Conservation (phyloP, 2,888 invertebrate genomes). For the Heliconius ismenius region DNA sequence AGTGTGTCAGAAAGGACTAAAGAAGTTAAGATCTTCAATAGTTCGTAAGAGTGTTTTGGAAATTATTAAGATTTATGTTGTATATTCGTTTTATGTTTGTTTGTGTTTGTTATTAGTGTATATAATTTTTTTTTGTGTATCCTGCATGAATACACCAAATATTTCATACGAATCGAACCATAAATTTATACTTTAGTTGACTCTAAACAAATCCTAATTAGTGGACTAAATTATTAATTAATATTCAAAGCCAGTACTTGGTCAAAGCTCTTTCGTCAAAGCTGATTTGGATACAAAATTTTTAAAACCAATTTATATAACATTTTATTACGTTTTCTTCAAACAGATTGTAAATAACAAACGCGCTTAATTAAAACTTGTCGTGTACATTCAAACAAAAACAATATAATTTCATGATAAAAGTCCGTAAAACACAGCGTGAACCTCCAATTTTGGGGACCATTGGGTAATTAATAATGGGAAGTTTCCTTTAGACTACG, state of each 20-base stretch:
- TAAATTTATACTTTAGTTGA: background rate
- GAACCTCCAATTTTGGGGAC: constrained; percentile 22
- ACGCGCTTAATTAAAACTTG: constrained; percentile 9
- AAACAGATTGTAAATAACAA: background rate
- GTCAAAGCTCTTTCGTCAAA: background rate
- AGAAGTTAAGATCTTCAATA: background rate
- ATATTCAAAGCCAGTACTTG: background rate
- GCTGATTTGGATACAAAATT: background rate
- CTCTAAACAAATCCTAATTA: background rate
- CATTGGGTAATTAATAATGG: constrained; percentile 28
- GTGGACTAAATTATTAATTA: background rate
- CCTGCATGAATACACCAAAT: no score
- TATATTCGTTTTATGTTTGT: background rate
- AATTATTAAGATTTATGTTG: background rate
- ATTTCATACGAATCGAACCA: no score
- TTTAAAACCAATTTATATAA: background rate
- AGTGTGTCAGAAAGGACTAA: background rate
- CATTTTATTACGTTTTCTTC: background rate
- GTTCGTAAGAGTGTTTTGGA: background rate
- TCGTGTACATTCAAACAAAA: constrained; percentile 9
- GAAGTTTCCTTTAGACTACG: constrained; percentile 19
- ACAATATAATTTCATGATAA: constrained; percentile 13
- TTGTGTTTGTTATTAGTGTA: background rate
- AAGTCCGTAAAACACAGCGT: constrained; percentile 14
- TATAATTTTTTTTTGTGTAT: no score